Evolutionary conservation across 1,140 invertebrate genomes (phyloP).

Genomic region (Drosophila kanapiae): DNA sequence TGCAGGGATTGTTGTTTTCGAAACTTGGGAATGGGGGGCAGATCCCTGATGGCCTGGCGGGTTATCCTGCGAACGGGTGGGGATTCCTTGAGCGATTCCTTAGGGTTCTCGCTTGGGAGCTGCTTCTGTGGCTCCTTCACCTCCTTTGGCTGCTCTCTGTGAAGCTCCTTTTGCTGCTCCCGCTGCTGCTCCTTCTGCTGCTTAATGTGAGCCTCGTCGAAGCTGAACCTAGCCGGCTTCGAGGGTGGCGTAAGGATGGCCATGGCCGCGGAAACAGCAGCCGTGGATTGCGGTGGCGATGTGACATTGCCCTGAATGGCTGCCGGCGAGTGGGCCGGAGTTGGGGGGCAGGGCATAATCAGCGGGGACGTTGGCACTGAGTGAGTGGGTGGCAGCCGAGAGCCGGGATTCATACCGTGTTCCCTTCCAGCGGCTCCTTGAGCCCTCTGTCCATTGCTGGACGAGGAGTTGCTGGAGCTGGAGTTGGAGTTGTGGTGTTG

Average conservation of each 20-base stretch:
- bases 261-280: conserved; percentile 75
- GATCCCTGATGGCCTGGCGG: conserved; percentile 87
- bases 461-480: conserved; percentile 85
- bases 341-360: conserved; percentile 86
- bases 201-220: conserved; percentile 80
- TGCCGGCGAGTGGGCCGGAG: conserved; percentile 83
- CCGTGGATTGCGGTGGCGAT: conserved; percentile 69
- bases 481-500: conserved; percentile 86
- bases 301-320: conserved; percentile 69
- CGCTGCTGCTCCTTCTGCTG: conserved; percentile 62
- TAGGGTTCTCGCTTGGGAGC: conserved; percentile 25
- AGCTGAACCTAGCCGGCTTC: conserved; percentile 66
- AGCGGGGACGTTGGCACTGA: conserved; percentile 91
- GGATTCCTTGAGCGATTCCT: conserved; percentile 31
- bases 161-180: conserved; percentile 24
- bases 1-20: conserved; percentile 86
- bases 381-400: conserved; percentile 59
- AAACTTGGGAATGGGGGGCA: conserved; percentile 88
- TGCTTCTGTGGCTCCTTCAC: conserved; percentile 10
- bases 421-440: conserved; percentile 21
- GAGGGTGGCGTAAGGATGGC: conserved; percentile 75
- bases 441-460: conserved; percentile 58
- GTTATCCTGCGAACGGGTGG: conserved; percentile 84
- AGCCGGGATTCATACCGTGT: conserved; percentile 8
- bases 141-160: conserved; percentile 36